Evolutionary conservation across 2,113 vertebrate genomes (phyloP).

Genomic region (Eidolon helvum): DNA sequence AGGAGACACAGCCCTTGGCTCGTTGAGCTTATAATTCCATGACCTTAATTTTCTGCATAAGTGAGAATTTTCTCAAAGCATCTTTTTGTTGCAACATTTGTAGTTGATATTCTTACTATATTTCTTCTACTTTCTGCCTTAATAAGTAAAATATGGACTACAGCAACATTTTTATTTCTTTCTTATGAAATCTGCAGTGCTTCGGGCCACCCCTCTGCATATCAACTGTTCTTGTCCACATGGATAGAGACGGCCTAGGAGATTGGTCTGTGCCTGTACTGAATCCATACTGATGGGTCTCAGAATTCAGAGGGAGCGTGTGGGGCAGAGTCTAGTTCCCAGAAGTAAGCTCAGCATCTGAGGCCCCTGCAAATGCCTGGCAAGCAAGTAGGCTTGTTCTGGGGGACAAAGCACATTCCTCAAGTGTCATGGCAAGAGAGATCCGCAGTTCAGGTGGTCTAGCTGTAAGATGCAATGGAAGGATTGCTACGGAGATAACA

Average conservation of each 20-base stretch:
- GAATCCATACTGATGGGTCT: background rate
- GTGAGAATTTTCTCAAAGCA: background rate
- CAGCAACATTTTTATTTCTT: background rate
- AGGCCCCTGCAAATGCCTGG: background rate
- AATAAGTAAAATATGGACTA: background rate
- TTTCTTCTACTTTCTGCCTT: background rate
- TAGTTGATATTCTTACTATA: background rate
- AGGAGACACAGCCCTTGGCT: background rate
- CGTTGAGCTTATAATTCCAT: background rate
- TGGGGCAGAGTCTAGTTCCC: background rate
- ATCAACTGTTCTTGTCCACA: background rate
- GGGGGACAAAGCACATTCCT: background rate
- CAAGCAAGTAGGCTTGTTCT: background rate
- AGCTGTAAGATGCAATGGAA: background rate
- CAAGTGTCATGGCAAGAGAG: background rate
- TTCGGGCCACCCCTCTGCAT: background rate
- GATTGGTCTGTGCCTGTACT: fast-evolving
- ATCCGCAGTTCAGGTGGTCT: background rate
- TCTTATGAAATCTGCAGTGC: background rate
- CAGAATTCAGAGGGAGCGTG: background rate
- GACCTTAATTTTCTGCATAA: background rate
- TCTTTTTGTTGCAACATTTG: background rate
- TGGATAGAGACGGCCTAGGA: background rate
- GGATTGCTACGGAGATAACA: background rate
- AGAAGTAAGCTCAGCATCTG: background rate